These are phyloP conservation scores for Bergia puertoricense DNA, from an alignment of 92 coral and sea anemone species.

Conservation along the genomic window DNA sequence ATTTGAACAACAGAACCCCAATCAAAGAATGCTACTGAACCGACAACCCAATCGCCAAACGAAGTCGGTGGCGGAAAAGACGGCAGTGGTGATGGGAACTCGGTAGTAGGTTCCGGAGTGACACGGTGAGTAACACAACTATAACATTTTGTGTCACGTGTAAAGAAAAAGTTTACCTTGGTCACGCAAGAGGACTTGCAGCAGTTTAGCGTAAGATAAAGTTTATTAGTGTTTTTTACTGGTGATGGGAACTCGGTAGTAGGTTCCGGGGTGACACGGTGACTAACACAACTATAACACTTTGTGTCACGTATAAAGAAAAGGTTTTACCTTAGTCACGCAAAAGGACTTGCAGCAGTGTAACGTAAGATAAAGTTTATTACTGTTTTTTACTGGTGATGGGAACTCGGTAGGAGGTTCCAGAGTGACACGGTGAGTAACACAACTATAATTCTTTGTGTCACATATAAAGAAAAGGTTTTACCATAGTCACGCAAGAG, in stretches of 20 bases:
- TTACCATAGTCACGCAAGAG: too few relatives aligned
- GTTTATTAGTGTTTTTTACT: too few relatives aligned
- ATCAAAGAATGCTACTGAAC: neutral
- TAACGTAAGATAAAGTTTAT: too few relatives aligned
- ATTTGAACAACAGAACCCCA: slow-evolving; percentile 15
- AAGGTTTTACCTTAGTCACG: neutral
- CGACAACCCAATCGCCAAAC: neutral
- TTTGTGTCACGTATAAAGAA: neutral
- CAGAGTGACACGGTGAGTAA: neutral
- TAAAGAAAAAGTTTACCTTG: neutral
- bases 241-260: neutral
- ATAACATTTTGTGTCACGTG: neutral
- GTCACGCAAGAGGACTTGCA: too few relatives aligned
- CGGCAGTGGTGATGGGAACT: neutral
- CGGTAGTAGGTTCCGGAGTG: neutral
- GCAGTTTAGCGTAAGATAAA: too few relatives aligned
- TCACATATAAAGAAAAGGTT: too few relatives aligned
- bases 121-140: slow-evolving; percentile 27
- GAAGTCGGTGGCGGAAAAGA: neutral
- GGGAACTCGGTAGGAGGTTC: neutral
- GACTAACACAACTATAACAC: neutral
- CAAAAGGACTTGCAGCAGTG: too few relatives aligned
- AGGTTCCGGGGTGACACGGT: slow-evolving; percentile 16
- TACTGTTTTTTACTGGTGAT: neutral
- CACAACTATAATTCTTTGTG: neutral